Base-by-base conservation (phyloP, 2,113 vertebrate genomes). In the Pangasianodon hypophthalmus region DNA sequence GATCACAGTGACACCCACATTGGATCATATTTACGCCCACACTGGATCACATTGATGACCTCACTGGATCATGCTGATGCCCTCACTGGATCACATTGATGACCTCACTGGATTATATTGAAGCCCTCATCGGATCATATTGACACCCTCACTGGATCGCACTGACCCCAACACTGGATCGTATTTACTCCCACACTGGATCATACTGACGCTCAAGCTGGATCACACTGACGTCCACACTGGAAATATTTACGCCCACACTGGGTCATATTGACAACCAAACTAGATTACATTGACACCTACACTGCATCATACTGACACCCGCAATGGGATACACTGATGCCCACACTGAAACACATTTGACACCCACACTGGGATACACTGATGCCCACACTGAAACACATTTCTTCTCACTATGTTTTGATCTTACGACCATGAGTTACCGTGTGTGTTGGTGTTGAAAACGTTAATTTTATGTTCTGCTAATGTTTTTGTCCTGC, bases 391-490 rank as follows among this genome's bases (percentile, higher is more conserved):
- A 18, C 69, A 71, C 32, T 71, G 32, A 9, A 37, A 19, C 69
- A 71, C 32, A n/a, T 29, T 85, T 69, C 32, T 13, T 54, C n/a
- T 67, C 10, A 56, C n/a, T 24, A 58, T 41, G 29, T 84, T 41
- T 84, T 41, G 10, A 60, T 41, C 37, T 32, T 32, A 19, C 3
- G 14, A 41, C 81, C 32, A 32, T 18, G 48, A 81, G 54, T 44
- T 48, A 58, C 69, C 24, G 3, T 5, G 29, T 82, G 54, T 64
- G 60, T 79, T 81, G 75, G 83, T 75, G 50, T 60, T 48, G 41
- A 82, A 89, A 88, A 56, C 73, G n/a, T 58, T 87, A 88, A 90
- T 87, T 41, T 52, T 41, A 88, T 87, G 79, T 71, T 82, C 50
- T 86, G 41, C n/a, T 77, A 6, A 32, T 84, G n/a, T 84, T 46